Conservation (phyloP, 2,113 vertebrate genomes). For the Microcebus jonahi region DNA sequence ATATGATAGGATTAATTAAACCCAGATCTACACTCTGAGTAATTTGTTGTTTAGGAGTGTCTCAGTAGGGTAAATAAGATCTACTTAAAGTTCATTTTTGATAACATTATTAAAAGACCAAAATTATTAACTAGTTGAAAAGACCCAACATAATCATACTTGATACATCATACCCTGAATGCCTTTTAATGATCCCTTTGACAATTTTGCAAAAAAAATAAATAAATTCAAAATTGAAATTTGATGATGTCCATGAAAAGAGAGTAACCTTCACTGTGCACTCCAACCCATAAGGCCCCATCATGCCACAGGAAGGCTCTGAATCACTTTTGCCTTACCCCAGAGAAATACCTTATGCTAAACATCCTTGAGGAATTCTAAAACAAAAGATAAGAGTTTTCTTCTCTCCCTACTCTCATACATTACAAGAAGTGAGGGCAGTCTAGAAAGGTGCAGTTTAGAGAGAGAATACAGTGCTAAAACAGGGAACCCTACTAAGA, state of each 20-base stretch:
- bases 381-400: not conserved
- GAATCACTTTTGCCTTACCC: not conserved
- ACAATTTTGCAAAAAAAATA: not conserved
- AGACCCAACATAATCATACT: not conserved
- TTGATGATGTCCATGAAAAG: not conserved
- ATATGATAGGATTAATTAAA: not conserved
- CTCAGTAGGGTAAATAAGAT: not conserved
- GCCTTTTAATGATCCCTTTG: not conserved
- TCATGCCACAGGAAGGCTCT: not conserved
- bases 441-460: accelerated
- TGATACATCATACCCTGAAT: not conserved
- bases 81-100: not conserved
- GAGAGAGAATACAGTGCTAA: not conserved
- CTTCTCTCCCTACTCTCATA: not conserved
- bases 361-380: not conserved
- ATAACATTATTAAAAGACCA: not conserved
- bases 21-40: not conserved
- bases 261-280: not conserved
- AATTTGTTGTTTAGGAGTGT: not conserved
- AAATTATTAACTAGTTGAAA: not conserved
- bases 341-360: not conserved
- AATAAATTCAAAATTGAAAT: not conserved
- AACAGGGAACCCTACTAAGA: not conserved
- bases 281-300: not conserved
- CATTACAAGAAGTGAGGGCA: not conserved